Evolutionary conservation across 2,888 invertebrate genomes (phyloP), one percentile per base, ranked within the genome.

Genomic region (Parnassius smintheus): DNA sequence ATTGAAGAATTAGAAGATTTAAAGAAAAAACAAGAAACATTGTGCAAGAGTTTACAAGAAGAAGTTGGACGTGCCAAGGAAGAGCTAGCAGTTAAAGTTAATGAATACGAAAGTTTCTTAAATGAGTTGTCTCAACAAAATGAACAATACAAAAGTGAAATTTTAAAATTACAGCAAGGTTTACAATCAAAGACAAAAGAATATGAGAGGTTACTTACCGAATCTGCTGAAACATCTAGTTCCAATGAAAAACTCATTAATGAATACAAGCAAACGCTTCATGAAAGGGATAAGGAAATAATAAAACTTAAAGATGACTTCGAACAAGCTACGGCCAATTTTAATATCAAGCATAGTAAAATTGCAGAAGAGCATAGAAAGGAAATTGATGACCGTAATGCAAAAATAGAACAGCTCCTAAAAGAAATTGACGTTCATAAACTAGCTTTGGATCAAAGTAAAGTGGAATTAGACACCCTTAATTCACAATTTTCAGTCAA

Each of bases 201-300:
- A 72, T 78, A 85, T 71, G 80, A 89, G 74, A 75, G 83, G 71
- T 67, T 91, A 57, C 77, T 92, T 2, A 81, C 78, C 46, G 86
- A 92, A 59, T 82, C 86, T 2, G 86, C 81, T 67, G 78, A 83
- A 48, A 83, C 82, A 11, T 77, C 77, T 12, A 82, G 71, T 60
- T 86, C 91, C 13, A 86, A 86, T 41, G 86, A 91, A 69, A 86
- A 86, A 74, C 75, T 93, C 13, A 79, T 89, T 12, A 82, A 77
- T 67, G 92, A 93, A 72, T 91, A 85, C 70, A 88, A 92, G 68
- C 87, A 91, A 74, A 86, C 87, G 4, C 80, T 93, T 52, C 90
- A 91, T 66, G 93, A 93, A 72, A 91, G 92, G 72, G 93, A 93
- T 71, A 91, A 91, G 74, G 92, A 93, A 76, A 88, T 92, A 42